Base-by-base conservation (phyloP, 2,797 vertebrate genomes). In the Chaunax sp. region DNA sequence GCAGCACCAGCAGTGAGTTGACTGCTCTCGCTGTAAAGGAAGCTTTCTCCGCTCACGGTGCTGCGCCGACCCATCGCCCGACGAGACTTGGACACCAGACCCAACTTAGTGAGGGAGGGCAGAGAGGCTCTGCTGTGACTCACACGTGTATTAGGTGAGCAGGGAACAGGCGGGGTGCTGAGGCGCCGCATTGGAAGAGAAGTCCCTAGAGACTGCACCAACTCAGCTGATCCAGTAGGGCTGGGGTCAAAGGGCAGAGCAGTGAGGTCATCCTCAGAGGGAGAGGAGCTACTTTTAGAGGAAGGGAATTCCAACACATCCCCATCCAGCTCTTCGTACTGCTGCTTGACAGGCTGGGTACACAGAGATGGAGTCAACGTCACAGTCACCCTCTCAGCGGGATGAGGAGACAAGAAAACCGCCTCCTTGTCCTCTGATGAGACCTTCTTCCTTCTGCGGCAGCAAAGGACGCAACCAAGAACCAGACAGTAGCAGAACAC, bases 401-500 rank as follows among this genome's bases (percentile, higher is more conserved):
- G 77, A 41, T 73, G 76, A 26, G 75, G 71, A 16, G 84, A 78
- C 66, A 79, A 8, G 19, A 72, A 85, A 55, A 62, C 78, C 0
- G 85, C 81, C 77, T 94, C 91, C 63, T 92, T 92, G 72, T 90
- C 82, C 9, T 65, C 62, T 0, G 53, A 50, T 6, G 79, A 69
- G 18, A 22, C 28, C 2, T 23, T 85, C 70, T 88, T 93, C 13
- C 69, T 82, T 38, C 84, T 87, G 9, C 91, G 88, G 79, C 90
- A 95, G 57, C 93, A 94, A 40, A 95, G 71, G 45, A 93, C 77
- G 53, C 93, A 95, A 19, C 93, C 85, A 1, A 96, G 82, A 26
- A 94, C 88, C 49, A 95, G 83, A 43, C 89, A 91, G 87, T 93
- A 95, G 81, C 92, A 95, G 75, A 95, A 78, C 30, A 95, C 75